Evolutionary conservation across 2,113 vertebrate species (phyloP).

Genomic region (Tiliqua scincoides): DNA sequence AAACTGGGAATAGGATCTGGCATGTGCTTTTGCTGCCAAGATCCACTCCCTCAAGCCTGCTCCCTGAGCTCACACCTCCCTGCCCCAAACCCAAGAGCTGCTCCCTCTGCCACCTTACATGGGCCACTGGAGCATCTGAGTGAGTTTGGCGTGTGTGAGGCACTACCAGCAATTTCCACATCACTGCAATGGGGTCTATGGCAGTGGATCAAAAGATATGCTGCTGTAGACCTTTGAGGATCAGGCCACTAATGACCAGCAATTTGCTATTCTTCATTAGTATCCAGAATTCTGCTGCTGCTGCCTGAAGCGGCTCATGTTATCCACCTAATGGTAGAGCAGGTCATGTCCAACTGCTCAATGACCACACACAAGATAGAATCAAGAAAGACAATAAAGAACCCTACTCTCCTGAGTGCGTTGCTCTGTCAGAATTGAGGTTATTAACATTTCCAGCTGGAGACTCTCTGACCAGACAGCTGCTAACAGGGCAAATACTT

Average conservation of each 20-base stretch:
- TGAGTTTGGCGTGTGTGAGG: no score
- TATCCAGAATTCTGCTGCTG: neutral
- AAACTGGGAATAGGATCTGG: no score
- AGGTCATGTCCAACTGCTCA: neutral
- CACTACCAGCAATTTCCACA: no score
- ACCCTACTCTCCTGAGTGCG: neutral
- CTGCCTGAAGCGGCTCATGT: neutral
- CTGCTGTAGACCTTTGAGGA: no score
- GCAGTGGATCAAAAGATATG: no score
- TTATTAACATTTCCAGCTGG: neutral
- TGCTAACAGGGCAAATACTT: neutral
- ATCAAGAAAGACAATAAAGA: neutral
- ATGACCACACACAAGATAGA: neutral
- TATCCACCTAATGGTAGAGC: neutral
- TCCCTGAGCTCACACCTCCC: no score
- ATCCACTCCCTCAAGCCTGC: no score
- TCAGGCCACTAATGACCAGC: neutral
- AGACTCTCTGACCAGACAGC: fast-evolving
- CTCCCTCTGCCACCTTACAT: no score
- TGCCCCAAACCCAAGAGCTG: no score
- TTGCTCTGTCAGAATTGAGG: neutral
- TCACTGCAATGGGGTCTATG: no score
- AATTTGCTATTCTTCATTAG: neutral
- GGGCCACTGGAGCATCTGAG: no score
- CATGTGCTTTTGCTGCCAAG: no score